phyloP scores from a whole-genome alignment of 2,113 vertebrate genomes.

The Sebastes schlegelii region DNA sequence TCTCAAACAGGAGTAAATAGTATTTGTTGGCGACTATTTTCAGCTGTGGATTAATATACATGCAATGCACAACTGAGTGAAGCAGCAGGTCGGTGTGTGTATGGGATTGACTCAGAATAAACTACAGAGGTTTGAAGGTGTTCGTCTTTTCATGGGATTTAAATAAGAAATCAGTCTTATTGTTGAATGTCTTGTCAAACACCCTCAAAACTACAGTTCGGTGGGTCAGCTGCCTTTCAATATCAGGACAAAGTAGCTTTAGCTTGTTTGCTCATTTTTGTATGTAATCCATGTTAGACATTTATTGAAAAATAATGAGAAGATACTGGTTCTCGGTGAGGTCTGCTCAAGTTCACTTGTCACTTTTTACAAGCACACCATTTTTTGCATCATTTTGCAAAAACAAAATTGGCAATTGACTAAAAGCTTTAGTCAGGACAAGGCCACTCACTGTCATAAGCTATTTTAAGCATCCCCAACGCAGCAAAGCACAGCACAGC shows the following conservation, averaged over 20 bases:
- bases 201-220: neutral
- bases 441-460: neutral
- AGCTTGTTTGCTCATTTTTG: neutral
- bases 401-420: neutral
- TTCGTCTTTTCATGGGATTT: too few relatives aligned
- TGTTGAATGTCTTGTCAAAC: neutral
- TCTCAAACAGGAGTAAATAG: too few relatives aligned
- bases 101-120: too few relatives aligned
- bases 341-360: neutral
- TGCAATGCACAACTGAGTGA: too few relatives aligned
- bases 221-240: neutral
- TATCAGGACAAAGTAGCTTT: neutral
- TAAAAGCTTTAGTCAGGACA: constrained; percentile 21
- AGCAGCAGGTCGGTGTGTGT: too few relatives aligned
- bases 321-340: neutral
- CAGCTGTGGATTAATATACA: too few relatives aligned
- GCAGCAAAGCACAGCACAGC: neutral
- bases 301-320: neutral
- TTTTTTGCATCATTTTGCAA: neutral
- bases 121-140: too few relatives aligned
- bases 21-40: too few relatives aligned
- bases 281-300: neutral
- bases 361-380: neutral
- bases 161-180: neutral
- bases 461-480: constrained; percentile 19